Conservation (phyloP, 2,113 vertebrate species). For the Geococcyx californianus region DNA sequence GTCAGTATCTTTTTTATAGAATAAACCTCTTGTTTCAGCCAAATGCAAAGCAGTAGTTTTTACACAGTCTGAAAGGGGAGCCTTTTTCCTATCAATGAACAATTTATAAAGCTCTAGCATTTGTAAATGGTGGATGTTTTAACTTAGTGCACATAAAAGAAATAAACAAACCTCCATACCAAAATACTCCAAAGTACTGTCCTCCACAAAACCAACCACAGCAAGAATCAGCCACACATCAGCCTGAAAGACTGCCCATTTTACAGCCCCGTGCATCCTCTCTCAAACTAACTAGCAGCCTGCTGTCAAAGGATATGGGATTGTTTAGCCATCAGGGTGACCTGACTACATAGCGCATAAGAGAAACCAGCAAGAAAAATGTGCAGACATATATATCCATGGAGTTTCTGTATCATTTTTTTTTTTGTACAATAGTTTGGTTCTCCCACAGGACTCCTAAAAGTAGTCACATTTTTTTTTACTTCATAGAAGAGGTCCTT, state of each 20-base stretch:
- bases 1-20: background rate
- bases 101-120: conserved; percentile 8
- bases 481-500: background rate
- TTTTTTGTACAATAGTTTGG: background rate
- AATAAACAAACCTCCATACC: background rate
- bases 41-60: background rate
- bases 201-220: background rate
- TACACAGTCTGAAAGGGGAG: background rate
- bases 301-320: background rate
- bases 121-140: background rate
- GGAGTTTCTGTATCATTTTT: background rate
- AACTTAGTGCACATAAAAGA: background rate
- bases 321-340: background rate
- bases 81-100: background rate
- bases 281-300: background rate
- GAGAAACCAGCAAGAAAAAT: background rate
- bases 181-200: background rate
- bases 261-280: background rate
- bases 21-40: background rate
- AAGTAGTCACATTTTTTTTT: background rate
- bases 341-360: background rate
- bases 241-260: background rate
- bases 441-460: background rate
- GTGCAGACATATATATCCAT: background rate
- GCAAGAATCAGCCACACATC: background rate